A percentile compares a stretch with the other conserved stretches of the same genome.
Conservation (phyloP, 1,140 invertebrate species). For the Formica selysi region DNA sequence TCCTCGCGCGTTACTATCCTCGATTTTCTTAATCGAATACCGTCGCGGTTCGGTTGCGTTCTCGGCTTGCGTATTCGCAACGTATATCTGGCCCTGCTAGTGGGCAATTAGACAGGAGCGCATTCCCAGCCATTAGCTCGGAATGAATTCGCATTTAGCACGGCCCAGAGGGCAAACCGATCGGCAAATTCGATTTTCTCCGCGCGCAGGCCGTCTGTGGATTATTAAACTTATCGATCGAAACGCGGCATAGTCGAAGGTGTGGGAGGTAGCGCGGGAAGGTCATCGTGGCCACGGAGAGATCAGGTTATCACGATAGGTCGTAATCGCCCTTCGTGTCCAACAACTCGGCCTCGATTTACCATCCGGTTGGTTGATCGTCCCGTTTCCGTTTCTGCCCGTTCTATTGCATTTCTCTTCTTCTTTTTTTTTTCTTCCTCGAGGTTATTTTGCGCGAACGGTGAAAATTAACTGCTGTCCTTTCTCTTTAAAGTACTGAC, state of each 20-base stretch:
- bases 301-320: constrained; percentile 11
- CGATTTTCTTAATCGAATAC: constrained; percentile 52
- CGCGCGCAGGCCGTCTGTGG: constrained; percentile 54
- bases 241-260: background rate
- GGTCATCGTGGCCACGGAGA: constrained; percentile 5
- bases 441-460: background rate
- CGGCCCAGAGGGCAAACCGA: constrained; percentile 68
- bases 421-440: background rate
- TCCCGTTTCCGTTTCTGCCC: background rate
- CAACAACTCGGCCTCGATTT: constrained; percentile 42
- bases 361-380: constrained; percentile 12
- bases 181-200: constrained; percentile 75
- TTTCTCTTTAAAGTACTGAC: constrained; percentile 16
- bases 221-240: constrained; percentile 77
- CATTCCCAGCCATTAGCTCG: constrained; percentile 74
- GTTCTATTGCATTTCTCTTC: background rate
- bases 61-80: constrained; percentile 6
- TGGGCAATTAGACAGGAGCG: constrained; percentile 70
- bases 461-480: constrained; percentile 38
- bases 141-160: constrained; percentile 78
- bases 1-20: background rate
- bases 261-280: background rate
- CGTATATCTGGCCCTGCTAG: constrained; percentile 50
- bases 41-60: constrained; percentile 4
- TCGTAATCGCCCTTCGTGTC: constrained; percentile 35